Conservation (phyloP, 2,797 vertebrate species). For the Lacerta agilis region DNA sequence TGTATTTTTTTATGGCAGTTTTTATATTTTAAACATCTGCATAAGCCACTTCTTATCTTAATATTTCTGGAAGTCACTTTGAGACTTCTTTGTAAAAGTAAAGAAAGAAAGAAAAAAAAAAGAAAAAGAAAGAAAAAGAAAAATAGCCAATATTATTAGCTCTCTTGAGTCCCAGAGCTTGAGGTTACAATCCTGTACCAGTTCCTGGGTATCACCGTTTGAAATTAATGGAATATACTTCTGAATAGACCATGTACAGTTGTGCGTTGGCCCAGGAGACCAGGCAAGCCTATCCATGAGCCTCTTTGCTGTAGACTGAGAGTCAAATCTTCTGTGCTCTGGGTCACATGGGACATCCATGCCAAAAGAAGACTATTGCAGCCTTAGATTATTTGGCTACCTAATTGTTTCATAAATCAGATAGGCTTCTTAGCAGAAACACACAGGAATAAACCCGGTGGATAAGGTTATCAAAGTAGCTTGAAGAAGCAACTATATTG, state of each 20-base stretch:
- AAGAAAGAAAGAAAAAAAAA: too few species aligned
- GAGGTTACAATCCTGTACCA: neutral
- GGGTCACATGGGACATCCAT: neutral
- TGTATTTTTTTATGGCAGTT: too few species aligned
- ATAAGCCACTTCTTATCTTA: too few species aligned
- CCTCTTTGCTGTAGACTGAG: neutral
- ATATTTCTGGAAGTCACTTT: too few species aligned
- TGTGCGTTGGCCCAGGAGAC: neutral
- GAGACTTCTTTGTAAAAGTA: too few species aligned
- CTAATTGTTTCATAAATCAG: slow-evolving; percentile 17
- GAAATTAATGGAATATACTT: neutral
- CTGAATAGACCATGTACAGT: neutral
- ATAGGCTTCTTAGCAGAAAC: slow-evolving; percentile 9
- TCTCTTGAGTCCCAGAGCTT: neutral
- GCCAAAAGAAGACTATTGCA: neutral
- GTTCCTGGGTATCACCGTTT: neutral
- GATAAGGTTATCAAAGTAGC: neutral
- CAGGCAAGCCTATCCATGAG: neutral
- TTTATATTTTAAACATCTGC: too few species aligned
- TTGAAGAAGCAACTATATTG: slow-evolving; percentile 15
- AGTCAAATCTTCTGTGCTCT: neutral
- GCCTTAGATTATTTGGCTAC: slow-evolving; percentile 18
- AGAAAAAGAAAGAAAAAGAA: too few species aligned
- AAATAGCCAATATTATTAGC: neutral
- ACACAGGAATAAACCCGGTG: neutral